Base-by-base conservation (phyloP, 37 sponge, comb jelly and placozoan genomes). In the Theonella swinhoei region DNA sequence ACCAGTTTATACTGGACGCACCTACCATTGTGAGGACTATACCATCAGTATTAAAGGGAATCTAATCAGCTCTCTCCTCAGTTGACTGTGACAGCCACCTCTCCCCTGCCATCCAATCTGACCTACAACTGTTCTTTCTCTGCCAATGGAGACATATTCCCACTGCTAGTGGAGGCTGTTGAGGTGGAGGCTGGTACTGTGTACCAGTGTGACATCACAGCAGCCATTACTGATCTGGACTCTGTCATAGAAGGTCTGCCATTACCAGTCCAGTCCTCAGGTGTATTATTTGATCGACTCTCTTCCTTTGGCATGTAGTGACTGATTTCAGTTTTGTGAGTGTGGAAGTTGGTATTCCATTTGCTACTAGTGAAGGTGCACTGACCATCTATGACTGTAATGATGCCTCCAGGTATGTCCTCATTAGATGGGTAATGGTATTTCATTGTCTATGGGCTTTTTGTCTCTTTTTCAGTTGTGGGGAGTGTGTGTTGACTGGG, bases 41-140 rank as follows among this genome's bases (percentile, higher is more conserved):
- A n/a, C n/a, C n/a, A n/a, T n/a, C n/a, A n/a, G n/a, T n/a, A n/a
- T n/a, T n/a, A n/a, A n/a, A n/a, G n/a, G n/a, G n/a, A n/a, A n/a
- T n/a, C n/a, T n/a, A 94, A 95, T 67, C 81, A 91, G 3, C 95
- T 92, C 64, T 97, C 95, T 83, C 95, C 93, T 38, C 80, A 85
- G 1, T 83, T 81, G 64, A 65, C 67, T 5, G 17, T 65, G 20
- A 9, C 80, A 60, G 63, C 62, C 29, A 78, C 64, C 9, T 20
- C 86, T 64, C 4, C 82, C 29, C 71, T 31, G 24, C 31, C 64
- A 40, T 36, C 81, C 25, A 73, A 62, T 7, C 73, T 82, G 23
- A 77, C 89, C 68, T 91, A 76, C 79, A 79, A 68, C 22, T 94
- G 97, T 59, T 80, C 83, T 17, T 31, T 79, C 0, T 25, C 67